phyloP scores from a whole-genome alignment of 92 coral and sea anemone genomes.

The Epizoanthus scotinus region DNA sequence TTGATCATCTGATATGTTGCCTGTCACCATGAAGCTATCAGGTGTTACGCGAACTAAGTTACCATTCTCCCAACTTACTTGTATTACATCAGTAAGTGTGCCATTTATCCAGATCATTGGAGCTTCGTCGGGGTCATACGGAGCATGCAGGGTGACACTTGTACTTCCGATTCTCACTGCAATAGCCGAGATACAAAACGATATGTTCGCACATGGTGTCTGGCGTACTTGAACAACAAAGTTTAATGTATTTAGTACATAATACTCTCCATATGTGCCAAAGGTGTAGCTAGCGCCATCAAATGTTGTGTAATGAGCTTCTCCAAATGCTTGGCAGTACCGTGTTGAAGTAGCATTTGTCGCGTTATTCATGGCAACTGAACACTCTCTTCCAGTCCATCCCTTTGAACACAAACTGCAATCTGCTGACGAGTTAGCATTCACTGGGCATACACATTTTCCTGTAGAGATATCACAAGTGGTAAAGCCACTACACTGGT shows the following conservation, averaged over 20 bases:
- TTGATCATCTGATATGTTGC: conserved; percentile 15
- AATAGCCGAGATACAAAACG: conserved; percentile 59
- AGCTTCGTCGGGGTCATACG: conserved; percentile 34
- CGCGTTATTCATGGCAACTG: conserved; percentile 45
- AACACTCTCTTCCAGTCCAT: conserved; percentile 63
- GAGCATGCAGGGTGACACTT: conserved; percentile 46
- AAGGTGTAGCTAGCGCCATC: conserved; percentile 61
- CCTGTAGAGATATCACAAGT: conserved; percentile 53
- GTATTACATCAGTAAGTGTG: conserved; percentile 24
- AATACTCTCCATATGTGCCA: conserved; percentile 55
- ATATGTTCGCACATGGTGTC: conserved; percentile 54
- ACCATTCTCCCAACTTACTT: conserved; percentile 32
- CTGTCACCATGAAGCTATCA: conserved; percentile 36
- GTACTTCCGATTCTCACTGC: conserved; percentile 53
- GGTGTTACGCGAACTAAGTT: conserved; percentile 52
- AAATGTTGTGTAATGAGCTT: conserved; percentile 64
- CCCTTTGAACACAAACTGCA: conserved; percentile 55
- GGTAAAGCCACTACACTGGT: conserved; percentile 50
- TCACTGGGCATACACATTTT: conserved; percentile 56
- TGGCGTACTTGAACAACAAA: conserved; percentile 62
- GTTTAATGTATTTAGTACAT: conserved; percentile 35
- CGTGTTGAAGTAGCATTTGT: conserved; percentile 18
- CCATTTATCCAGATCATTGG: conserved; percentile 55
- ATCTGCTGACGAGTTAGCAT: conserved; percentile 53
- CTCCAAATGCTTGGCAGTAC: conserved; percentile 62